Conservation (phyloP, 1,140 invertebrate species). For the Cydia fagiglandana region DNA sequence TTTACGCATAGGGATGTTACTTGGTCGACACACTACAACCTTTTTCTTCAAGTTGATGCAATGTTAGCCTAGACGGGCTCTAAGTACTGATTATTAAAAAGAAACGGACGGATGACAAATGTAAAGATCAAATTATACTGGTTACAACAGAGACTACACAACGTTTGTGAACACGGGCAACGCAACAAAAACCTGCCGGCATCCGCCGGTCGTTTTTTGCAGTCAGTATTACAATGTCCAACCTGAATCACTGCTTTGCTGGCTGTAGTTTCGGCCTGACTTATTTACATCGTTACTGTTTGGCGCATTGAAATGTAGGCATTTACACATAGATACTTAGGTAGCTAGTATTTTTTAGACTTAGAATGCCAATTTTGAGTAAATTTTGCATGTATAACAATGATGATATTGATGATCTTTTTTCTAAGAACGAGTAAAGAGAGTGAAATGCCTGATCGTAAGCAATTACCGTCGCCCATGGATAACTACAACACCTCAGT, state of each 20-base stretch:
- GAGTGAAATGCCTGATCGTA: too few relatives aligned
- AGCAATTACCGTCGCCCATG: too few relatives aligned
- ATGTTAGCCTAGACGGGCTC: too few relatives aligned
- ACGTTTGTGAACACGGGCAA: background rate
- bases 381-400: too few relatives aligned
- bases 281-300: slow-evolving; percentile 7
- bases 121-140: background rate
- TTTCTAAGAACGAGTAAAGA: too few relatives aligned
- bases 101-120: too few relatives aligned
- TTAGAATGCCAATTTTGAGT: background rate
- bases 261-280: background rate
- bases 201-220: background rate
- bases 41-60: too few relatives aligned
- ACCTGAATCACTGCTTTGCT: slow-evolving; percentile 22
- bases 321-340: background rate
- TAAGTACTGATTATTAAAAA: too few relatives aligned
- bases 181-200: background rate
- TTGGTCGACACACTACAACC: too few relatives aligned
- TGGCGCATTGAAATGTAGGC: background rate
- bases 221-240: slow-evolving; percentile 11
- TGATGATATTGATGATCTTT: too few relatives aligned
- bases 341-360: background rate
- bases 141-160: background rate
- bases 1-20: too few relatives aligned
- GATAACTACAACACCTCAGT: too few relatives aligned